Evolutionary conservation across 2,113 vertebrate species (phyloP), one percentile per base, ranked within the genome.

Genomic region (Vombatus ursinus): DNA sequence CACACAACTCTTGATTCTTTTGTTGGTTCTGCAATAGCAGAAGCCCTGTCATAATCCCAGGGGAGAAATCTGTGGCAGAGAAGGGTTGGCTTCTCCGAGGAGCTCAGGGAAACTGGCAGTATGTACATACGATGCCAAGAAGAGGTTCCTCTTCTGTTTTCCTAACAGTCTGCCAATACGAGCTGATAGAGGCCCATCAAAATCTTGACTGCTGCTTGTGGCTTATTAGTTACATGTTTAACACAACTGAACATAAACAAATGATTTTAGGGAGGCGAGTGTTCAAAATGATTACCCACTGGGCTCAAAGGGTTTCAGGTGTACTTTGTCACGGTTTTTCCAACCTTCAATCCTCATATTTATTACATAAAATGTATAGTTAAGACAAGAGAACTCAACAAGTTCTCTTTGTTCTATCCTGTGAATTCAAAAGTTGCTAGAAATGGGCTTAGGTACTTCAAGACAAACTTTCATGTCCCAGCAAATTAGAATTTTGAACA

Each of bases 1-100:
- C 47, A 16, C 91, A 31, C 47, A 90, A 91, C 54, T 54, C 6
- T 50, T 77, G 3, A 48, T 68, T 94, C 92, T 53, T 24, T 57
- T 95, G 98, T 96, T 96, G 49, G 16, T 11, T 7, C 9, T 93
- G 89, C 98, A 97, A 90, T 94, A 44, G 96, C 96, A 96, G 98
- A 96, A 96, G 97, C 97, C 95, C 93, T 95, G 54, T 94, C 91
- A 94, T 2, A 44, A 90, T 51, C 96, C 93, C 96, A 23, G 6
- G 52, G 95, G 96, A 96, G 77, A 93, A n/a, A 90, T 16, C 6
- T 12, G 12, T 6, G 31, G 12, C 14, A 77, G 61, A 77, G 61
- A 77, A 5, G 37, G 61, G 61, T 5, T 77, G 31, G 12, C 90
- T 28, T 91, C 22, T 49, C 12, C 14, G 31, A 94, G 48, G 47